Evolutionary conservation across 2,113 vertebrate genomes (phyloP), one percentile per base, ranked within the genome.

Genomic region (Ariopsis seemanni): DNA sequence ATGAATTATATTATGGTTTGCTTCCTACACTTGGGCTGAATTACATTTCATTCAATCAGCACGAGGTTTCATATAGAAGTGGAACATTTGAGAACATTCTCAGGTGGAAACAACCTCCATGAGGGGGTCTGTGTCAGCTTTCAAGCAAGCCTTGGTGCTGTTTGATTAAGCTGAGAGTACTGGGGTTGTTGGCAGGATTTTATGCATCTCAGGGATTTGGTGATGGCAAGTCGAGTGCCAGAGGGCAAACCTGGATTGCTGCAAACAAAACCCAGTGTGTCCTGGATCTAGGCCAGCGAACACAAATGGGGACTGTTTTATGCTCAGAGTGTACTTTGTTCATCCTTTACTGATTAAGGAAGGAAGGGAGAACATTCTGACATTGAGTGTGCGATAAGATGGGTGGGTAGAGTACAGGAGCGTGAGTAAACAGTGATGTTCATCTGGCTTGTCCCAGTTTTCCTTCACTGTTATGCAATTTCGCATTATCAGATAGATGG

Each of bases 391-490:
- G 75, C 48, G 52, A 81, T 86, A 81, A 81, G 62, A n/a, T 58
- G 85, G 27, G 50, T 34, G 63, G 85, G 65, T 72, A 34, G 77
- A 53, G 74, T 7, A 17, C 42, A 34, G 17, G 53, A 42, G 25
- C 30, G 2, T 77, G 30, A 85, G 55, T 50, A 85, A 52, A 77
- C 57, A 25, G 12, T 8, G 42, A 75, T 9, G 15, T 48, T 63
- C 42, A 63, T 55, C 74, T 20, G 74, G 74, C 72, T 20, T 65
- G 75, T 80, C 75, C 85, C 48, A 67, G n/a, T 55, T 86, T 75
- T 79, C 14, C 57, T 65, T 42, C 15, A 0, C 84, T 34, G 15
- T 80, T 86, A 25, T 12, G 14, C 65, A 50, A 77, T 60, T 50
- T 14, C 1, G 34, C 30, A 0, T 85, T 14, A 15, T 58, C 42